Evolutionary conservation across 2,888 invertebrate species (phyloP).

Genomic region (Corythucha ciliata): DNA sequence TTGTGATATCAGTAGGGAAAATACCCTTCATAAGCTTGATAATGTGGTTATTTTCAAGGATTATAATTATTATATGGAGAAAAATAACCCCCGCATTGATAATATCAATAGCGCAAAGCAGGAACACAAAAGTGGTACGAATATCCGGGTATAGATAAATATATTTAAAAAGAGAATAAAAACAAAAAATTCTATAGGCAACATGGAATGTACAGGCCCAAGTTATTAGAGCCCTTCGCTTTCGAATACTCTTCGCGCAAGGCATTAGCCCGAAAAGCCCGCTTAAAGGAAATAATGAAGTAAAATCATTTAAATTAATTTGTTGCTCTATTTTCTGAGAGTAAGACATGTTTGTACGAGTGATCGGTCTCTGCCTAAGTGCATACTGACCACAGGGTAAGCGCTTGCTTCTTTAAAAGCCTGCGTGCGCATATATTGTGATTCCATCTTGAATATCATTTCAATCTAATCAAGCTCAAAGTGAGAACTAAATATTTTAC

Average conservation of each 20-base stretch:
- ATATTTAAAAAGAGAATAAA: slow-evolving; percentile 5
- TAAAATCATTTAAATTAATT: too few species aligned
- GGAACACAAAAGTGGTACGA: slow-evolving; percentile 5
- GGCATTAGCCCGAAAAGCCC: slow-evolving; percentile 20
- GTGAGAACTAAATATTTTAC: too few species aligned
- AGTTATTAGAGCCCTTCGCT: neutral
- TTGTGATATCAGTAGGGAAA: slow-evolving; percentile 4
- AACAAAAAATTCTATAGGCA: neutral
- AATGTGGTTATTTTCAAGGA: neutral
- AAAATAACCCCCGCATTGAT: slow-evolving; percentile 9
- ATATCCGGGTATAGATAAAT: slow-evolving; percentile 14
- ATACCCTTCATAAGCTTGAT: neutral
- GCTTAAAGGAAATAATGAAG: too few species aligned
- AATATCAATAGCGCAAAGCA: slow-evolving; percentile 8
- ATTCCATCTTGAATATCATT: too few species aligned
- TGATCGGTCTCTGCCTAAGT: too few species aligned
- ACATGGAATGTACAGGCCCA: slow-evolving; percentile 11
- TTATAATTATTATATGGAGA: slow-evolving; percentile 4
- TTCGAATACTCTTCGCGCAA: slow-evolving; percentile 17
- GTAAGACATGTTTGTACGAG: too few species aligned
- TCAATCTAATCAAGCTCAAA: too few species aligned
- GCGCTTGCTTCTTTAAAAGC: too few species aligned
- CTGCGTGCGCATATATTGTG: too few species aligned
- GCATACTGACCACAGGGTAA: too few species aligned
- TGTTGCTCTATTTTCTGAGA: too few species aligned